Percentiles rank a stretch among this genome's conserved stretches.
These are phyloP conservation scores for Eupristina koningsbergeri DNA, from an alignment of 1,140 invertebrate species.

Conservation along the genomic window DNA sequence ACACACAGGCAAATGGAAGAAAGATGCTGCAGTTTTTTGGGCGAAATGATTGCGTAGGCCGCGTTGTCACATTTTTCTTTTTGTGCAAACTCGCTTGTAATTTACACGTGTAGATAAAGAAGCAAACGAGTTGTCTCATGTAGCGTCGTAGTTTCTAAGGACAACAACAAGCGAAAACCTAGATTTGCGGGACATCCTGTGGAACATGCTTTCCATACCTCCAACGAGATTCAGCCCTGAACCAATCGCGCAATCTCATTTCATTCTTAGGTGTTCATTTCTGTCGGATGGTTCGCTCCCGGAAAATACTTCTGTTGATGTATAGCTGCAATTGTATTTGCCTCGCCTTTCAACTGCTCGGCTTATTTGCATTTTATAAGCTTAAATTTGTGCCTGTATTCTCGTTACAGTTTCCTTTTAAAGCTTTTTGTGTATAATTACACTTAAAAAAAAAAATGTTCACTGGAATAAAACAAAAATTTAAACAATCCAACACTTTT, in stretches of 20 bases:
- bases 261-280: not conserved
- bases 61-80: not conserved
- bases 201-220: not conserved
- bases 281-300: too few species aligned
- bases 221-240: not conserved
- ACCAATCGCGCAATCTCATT: not conserved
- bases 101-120: not conserved
- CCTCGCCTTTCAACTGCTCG: not conserved
- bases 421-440: too few species aligned
- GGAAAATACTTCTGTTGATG: not conserved
- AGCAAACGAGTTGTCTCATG: not conserved
- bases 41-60: not conserved
- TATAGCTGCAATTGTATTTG: not conserved
- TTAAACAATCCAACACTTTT: too few species aligned
- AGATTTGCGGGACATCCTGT: constrained; percentile 6
- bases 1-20: not conserved
- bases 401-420: too few species aligned
- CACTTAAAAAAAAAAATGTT: too few species aligned
- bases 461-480: too few species aligned
- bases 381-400: not conserved
- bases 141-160: not conserved
- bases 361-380: not conserved
- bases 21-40: not conserved
- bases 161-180: not conserved
- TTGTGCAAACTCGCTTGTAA: constrained; percentile 13